Conservation (phyloP, 2,888 invertebrate species). For the Choristoneura rosaceana region DNA sequence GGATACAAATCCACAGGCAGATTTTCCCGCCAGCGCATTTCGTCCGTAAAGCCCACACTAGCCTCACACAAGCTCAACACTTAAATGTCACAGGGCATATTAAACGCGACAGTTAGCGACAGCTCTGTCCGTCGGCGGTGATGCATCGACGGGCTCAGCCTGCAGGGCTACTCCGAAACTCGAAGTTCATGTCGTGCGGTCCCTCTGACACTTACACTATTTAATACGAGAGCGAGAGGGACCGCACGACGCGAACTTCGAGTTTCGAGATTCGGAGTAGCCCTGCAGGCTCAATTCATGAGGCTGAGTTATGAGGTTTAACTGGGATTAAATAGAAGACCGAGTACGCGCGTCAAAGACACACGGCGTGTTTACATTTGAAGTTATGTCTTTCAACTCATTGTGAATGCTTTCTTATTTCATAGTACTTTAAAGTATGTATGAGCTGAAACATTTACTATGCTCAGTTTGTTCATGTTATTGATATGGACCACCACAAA, state of each 20-base stretch:
- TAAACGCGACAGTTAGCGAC: conserved; percentile 20
- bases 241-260: too few relatives aligned
- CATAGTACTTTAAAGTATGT: neutral
- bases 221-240: too few relatives aligned
- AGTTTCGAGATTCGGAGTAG: too few relatives aligned
- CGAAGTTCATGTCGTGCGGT: too few relatives aligned
- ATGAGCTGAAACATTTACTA: too few relatives aligned
- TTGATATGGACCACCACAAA: too few relatives aligned
- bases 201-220: too few relatives aligned
- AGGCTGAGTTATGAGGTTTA: conserved; percentile 28
- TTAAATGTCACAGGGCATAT: conserved; percentile 1
- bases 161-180: too few relatives aligned
- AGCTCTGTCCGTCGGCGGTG: neutral
- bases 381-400: neutral
- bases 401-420: neutral
- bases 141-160: conserved; percentile 3
- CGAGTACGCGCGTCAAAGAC: conserved; percentile 7
- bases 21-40: too few relatives aligned
- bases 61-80: neutral
- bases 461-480: too few relatives aligned
- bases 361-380: conserved; percentile 1
- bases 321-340: conserved; percentile 24
- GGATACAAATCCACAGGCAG: too few relatives aligned
- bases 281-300: conserved; percentile 11
- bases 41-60: too few relatives aligned